phyloP scores from a whole-genome alignment of 2,888 invertebrate species.

The Tiliacea aurago region DNA sequence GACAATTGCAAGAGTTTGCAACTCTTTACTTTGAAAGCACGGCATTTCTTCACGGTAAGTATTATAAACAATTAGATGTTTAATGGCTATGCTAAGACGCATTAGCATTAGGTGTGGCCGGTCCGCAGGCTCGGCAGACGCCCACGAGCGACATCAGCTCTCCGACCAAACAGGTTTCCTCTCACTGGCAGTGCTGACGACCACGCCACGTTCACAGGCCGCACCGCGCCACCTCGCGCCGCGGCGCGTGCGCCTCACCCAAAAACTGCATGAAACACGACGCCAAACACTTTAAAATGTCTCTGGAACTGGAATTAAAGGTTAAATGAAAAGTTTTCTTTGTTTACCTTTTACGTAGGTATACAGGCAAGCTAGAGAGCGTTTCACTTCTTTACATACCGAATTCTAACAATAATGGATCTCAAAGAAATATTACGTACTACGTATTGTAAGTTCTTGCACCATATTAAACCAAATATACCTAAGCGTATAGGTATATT shows the following conservation, averaged over 20 bases:
- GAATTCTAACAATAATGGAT: background rate
- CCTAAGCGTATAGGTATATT: conserved; percentile 10
- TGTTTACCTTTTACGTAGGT: background rate
- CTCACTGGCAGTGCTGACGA: conserved; percentile 78
- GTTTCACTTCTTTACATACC: background rate
- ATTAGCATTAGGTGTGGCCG: conserved; percentile 71
- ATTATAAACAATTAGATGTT: conserved; percentile 31
- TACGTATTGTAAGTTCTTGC: conserved; percentile 26
- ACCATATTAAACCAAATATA: conserved; percentile 22
- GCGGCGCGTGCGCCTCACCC: conserved; percentile 48
- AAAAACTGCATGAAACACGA: conserved; percentile 51
- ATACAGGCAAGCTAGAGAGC: conserved; percentile 6
- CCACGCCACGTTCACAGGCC: conserved; percentile 69
- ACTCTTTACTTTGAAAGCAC: conserved; percentile 11
- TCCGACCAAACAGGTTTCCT: conserved; percentile 85
- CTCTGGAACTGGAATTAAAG: conserved; percentile 8
- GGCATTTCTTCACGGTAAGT: conserved; percentile 9
- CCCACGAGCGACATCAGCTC: conserved; percentile 73
- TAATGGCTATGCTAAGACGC: conserved; percentile 43
- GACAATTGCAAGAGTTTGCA: background rate
- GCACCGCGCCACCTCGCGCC: conserved; percentile 21
- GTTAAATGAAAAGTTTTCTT: background rate
- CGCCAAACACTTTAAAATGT: conserved; percentile 13
- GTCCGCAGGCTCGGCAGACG: conserved; percentile 73
- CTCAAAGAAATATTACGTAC: background rate